Base-by-base conservation (phyloP, 1,140 invertebrate species). In the Schlechtendalia chinensis region DNA sequence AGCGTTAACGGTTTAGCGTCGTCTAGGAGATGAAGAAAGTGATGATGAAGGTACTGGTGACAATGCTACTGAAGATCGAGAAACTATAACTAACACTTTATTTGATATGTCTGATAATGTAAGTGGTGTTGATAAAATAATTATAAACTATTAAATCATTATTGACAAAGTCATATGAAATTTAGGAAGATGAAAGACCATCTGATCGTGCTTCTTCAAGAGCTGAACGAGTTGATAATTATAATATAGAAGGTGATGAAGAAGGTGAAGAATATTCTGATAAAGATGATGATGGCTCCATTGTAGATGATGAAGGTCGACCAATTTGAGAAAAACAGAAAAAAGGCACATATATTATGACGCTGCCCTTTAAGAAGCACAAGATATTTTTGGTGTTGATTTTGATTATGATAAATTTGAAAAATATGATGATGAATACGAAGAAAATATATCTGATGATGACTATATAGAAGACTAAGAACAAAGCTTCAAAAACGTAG, bases 331-430 rank as follows among this genome's bases (percentile, higher is more conserved):
- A 94, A 82, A 93, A 92, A 83, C 91, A 92, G 82, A 94, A 95
- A 86, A 95, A 95, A 87, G 91, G 94, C 69, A 91, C 24, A 94
- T 97, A 82, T 97, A 96, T 84, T 93, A 92, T 71, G 96, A 99
- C 88, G 92, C 93, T 8, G 94, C 95, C 1, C 87, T 98, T 39
- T 96, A 99, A 90, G 96, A 99, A 87, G 98, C 98, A 75, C 96
- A 99, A 87, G 98, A 99, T 85, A 98, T 99, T 83, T 99, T 99
- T 87, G 98, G 98, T 80, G 96, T 98, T 27, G 96, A 99, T 85
- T 98, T 99, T 88, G 97, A 99, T 86, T 98, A 94, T 86, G 95
- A 97, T 82, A 96, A 98, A 83, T 96, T 98, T 88, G 91, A 92
- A 47, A 93, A 94, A 85, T 95, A 94, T 86, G 94, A 91, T 24